Base-by-base conservation (phyloP, 2,113 vertebrate genomes). In the Grammomys dolichurus region DNA sequence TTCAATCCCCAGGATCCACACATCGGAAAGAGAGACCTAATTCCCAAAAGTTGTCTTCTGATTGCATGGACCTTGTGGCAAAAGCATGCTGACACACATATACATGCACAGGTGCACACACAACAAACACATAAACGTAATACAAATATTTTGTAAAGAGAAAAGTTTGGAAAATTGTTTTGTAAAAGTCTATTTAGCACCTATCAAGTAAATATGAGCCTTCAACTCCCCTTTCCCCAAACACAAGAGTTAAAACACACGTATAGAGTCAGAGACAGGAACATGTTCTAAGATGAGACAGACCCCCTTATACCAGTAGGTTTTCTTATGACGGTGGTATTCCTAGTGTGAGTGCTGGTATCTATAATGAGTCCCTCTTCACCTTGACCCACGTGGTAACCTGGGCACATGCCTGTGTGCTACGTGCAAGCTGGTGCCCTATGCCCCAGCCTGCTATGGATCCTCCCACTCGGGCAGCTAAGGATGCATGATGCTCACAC, bases 151-250 rank as follows among this genome's bases (percentile, higher is more conserved):
- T 31, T 85, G 28, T 84, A 63, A 63, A 84, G 56, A 70, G 33
- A 87, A 70, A 89, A 93, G 31, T 75, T 89, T 77, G 69, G 48
- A 36, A 94, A 91, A 90, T 36, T 48, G 4, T 93, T 48, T 76
- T 86, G 46, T 70, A 67, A 92, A 94, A 26, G 17, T 28, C 90
- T 87, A 14, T 31, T 81, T 77, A 82, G 43, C 87, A 54, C 80
- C 28, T 43, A 93, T 51, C 20, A 65, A 91, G n/a, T 73, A 67
- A 81, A n/a, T 7, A 3, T 60, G 26, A 24, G 20, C 43, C 51
- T 43, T 51, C 5, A 77, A 20, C 72, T 31, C 26, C 63, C 33
- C 56, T 46, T 40, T 1, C 20, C 70, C 26, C 56, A 60, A 54
- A 72, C 24, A 65, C 33, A 67, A 13, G 43, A 19, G 82, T 40